A percentile compares a stretch with the other conserved stretches of the same genome.
Evolutionary conservation across 1,140 invertebrate species (phyloP).

Genomic region (Anthonomus grandis): DNA sequence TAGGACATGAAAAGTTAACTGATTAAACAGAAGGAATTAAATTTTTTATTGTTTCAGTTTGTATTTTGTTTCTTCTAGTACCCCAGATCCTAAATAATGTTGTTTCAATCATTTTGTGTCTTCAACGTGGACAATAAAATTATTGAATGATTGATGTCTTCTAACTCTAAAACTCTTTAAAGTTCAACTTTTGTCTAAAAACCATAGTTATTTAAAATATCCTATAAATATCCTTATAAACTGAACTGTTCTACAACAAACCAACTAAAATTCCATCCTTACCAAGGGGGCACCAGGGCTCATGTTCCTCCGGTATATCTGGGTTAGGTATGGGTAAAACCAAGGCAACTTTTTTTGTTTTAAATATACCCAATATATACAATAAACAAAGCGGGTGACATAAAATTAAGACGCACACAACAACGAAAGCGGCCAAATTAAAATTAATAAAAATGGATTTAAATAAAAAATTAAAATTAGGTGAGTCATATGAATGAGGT

Average conservation of each 20-base stretch:
- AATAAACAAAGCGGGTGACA: too few species aligned
- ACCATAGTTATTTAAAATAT: too few species aligned
- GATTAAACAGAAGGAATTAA: too few species aligned
- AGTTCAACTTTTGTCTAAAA: too few species aligned
- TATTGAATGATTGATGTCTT: too few species aligned
- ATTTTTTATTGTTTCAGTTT: too few species aligned
- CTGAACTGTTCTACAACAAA: neutral
- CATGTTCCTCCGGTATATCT: slow-evolving; percentile 80
- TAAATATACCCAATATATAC: slow-evolving; percentile 31
- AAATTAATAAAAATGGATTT: slow-evolving; percentile 31
- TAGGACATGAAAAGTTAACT: too few species aligned
- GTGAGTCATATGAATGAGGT: slow-evolving; percentile 12
- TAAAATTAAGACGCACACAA: slow-evolving; percentile 31
- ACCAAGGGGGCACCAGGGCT: slow-evolving; percentile 80
- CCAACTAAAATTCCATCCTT: slow-evolving; percentile 50
- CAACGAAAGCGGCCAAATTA: slow-evolving; percentile 17
- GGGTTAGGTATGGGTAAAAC: slow-evolving; percentile 79
- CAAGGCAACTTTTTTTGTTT: slow-evolving; percentile 57
- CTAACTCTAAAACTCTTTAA: too few species aligned
- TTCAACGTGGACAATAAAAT: too few species aligned
- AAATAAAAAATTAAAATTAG: slow-evolving; percentile 33
- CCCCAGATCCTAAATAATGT: too few species aligned
- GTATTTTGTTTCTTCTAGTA: too few species aligned
- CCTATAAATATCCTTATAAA: neutral
- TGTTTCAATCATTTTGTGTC: too few species aligned